Percentiles rank a stretch among this genome's conserved stretches.
Conservation (phyloP, 2,797 vertebrate genomes). For the Poliocrania exsul region DNA sequence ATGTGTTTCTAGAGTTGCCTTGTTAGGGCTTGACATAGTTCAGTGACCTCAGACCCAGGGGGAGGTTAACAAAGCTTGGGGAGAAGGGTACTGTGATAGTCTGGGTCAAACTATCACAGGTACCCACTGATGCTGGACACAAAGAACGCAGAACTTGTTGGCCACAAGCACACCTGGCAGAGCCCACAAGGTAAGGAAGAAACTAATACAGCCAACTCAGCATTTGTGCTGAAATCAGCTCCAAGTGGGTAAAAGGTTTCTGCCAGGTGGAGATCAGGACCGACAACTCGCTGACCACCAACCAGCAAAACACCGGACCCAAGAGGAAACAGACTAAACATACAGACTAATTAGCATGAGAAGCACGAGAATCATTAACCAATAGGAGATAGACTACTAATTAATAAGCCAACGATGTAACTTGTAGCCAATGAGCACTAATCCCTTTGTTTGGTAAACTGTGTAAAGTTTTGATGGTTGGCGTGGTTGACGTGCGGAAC, state of each 20-base stretch:
- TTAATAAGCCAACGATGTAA: background rate
- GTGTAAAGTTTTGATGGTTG: background rate
- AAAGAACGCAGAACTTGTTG: background rate
- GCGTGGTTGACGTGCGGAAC: background rate
- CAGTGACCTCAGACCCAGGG: no score
- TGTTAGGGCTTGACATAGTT: background rate
- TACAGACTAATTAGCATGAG: no score
- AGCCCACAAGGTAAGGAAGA: background rate
- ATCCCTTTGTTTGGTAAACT: background rate
- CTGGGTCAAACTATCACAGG: no score
- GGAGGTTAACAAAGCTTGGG: background rate
- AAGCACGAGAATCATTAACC: background rate
- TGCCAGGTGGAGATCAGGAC: no score
- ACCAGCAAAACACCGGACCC: accelerated
- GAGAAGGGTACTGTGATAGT: background rate
- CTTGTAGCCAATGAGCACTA: background rate
- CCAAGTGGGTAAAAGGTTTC: background rate
- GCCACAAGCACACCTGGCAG: background rate
- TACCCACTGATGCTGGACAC: background rate
- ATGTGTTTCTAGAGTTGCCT: background rate
- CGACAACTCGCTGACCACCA: background rate
- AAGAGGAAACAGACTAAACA: background rate
- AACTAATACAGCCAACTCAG: background rate
- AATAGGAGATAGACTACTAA: background rate
- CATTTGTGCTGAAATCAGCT: background rate